Evolutionary conservation across 1,140 invertebrate species (phyloP).

Genomic region (Diorhabda carinulata): DNA sequence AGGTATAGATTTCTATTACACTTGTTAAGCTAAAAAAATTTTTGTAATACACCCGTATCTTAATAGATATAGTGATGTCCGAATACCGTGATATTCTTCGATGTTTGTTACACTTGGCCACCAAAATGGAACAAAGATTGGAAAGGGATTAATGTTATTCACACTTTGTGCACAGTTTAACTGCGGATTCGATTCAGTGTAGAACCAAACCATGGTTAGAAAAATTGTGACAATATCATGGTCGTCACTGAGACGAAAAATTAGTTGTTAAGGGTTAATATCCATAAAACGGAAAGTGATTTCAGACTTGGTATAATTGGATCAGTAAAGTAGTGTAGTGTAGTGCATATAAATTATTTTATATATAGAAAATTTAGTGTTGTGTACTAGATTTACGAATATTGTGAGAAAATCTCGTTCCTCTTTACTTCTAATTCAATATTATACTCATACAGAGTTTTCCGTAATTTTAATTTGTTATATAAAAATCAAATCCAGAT

Average conservation of each 20-base stretch:
- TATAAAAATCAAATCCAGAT: background rate
- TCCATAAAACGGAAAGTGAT: too few relatives aligned
- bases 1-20: too few relatives aligned
- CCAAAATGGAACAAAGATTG: slow-evolving; percentile 41
- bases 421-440: too few relatives aligned
- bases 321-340: too few relatives aligned
- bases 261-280: too few relatives aligned
- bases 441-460: too few relatives aligned
- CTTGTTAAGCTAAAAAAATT: background rate
- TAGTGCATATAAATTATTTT: too few relatives aligned
- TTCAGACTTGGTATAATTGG: too few relatives aligned
- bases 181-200: slow-evolving; percentile 4
- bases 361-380: too few relatives aligned
- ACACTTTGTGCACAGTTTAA: slow-evolving; percentile 20
- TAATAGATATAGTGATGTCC: background rate
- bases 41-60: background rate
- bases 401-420: too few relatives aligned
- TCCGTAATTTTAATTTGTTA: background rate
- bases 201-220: background rate
- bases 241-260: too few relatives aligned
- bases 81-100: slow-evolving; percentile 12
- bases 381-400: too few relatives aligned
- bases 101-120: slow-evolving; percentile 42
- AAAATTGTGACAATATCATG: background rate
- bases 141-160: slow-evolving; percentile 33